Evolutionary conservation across 2,797 vertebrate genomes (phyloP).

Genomic region (Urophycis tenuis): DNA sequence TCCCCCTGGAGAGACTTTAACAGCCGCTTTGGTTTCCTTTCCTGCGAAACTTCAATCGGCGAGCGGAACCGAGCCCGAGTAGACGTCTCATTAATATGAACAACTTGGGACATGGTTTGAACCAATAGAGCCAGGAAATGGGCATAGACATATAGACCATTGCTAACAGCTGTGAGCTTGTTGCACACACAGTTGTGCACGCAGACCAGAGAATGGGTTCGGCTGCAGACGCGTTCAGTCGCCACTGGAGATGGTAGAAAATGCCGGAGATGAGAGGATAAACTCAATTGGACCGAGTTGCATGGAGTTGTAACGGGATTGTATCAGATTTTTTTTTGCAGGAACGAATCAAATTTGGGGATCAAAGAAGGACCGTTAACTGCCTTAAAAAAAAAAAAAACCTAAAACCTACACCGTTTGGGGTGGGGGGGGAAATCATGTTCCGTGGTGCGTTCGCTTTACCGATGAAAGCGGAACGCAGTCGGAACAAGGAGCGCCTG

Average conservation of each 20-base stretch:
- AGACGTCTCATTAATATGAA: conserved; percentile 8
- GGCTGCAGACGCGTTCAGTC: background rate
- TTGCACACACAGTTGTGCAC: background rate
- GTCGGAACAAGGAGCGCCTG: conserved; percentile 75
- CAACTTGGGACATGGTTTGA: background rate
- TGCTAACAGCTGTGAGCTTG: background rate
- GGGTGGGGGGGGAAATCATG: conserved; percentile 42
- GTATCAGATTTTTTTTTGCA: background rate
- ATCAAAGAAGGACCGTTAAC: background rate
- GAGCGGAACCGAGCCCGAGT: background rate
- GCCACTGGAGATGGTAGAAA: background rate
- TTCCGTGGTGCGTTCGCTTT: conserved; percentile 69
- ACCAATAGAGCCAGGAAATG: conserved; percentile 15
- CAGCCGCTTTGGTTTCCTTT: background rate
- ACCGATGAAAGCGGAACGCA: conserved; percentile 73
- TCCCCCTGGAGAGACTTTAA: background rate
- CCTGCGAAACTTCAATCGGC: background rate
- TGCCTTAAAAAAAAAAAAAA: background rate
- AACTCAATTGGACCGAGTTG: background rate
- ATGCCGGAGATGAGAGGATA: too few relatives aligned
- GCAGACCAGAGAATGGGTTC: background rate
- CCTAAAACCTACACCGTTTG: conserved; percentile 16
- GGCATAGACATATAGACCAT: background rate
- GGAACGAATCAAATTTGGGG: background rate
- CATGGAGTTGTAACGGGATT: background rate